A percentile compares a stretch with the other conserved stretches of the same genome.
Evolutionary conservation across 1,140 invertebrate species (phyloP).

Genomic region (Thaumetopoea pityocampa): DNA sequence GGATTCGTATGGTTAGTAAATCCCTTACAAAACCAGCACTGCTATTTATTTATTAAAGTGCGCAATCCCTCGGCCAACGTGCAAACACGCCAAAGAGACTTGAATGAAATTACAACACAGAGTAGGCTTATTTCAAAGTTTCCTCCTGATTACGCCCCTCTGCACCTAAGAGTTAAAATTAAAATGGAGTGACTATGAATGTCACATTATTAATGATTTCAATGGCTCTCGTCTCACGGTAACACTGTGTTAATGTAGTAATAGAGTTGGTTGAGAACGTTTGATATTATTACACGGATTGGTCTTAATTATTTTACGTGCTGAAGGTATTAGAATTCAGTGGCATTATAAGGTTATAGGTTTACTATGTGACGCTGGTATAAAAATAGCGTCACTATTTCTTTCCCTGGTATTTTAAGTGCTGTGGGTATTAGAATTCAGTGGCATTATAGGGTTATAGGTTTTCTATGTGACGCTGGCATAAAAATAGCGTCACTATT

Average conservation of each 20-base stretch:
- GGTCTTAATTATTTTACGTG: too few relatives aligned
- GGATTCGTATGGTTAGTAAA: too few relatives aligned
- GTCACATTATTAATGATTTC: conserved; percentile 22
- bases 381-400: too few relatives aligned
- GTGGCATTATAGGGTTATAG: too few relatives aligned
- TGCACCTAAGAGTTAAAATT: conserved; percentile 13
- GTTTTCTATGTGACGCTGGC: too few relatives aligned
- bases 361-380: too few relatives aligned
- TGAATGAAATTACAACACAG: conserved; percentile 26
- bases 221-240: conserved; percentile 6
- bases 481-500: too few relatives aligned
- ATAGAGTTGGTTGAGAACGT: conserved; percentile 5
- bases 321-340: too few relatives aligned
- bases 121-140: conserved; percentile 20
- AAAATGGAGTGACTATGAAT: conserved; percentile 22
- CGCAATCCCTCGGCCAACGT: conserved; percentile 4
- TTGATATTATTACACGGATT: too few relatives aligned
- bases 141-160: conserved; percentile 17
- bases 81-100: conserved; percentile 12
- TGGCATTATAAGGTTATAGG: too few relatives aligned
- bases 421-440: too few relatives aligned
- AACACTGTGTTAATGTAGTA: conserved; percentile 8
- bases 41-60: conserved; percentile 16
- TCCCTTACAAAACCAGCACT: neutral
- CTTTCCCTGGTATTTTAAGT: too few relatives aligned